phyloP scores from a whole-genome alignment of 1,140 invertebrate genomes.

The Drosophila ogumai region DNA sequence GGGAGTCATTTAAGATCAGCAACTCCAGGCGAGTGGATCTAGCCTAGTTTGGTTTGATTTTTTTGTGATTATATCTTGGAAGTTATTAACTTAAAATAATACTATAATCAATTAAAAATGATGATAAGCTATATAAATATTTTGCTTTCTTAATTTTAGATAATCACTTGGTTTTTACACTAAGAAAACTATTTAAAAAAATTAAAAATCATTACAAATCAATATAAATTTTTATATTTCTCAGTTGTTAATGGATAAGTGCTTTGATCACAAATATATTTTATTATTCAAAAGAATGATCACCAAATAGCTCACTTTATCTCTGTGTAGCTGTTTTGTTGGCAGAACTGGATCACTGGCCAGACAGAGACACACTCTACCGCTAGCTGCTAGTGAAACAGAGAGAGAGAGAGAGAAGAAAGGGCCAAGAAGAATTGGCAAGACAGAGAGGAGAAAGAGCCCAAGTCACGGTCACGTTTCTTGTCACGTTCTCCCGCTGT shows the following conservation, averaged over 20 bases:
- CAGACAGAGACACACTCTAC: constrained; percentile 9
- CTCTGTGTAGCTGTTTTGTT: constrained; percentile 16
- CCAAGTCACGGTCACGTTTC: constrained; percentile 80
- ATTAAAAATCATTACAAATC: not conserved
- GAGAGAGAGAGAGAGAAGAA: not conserved
- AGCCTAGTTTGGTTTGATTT: not conserved
- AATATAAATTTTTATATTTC: not conserved
- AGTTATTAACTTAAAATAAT: not conserved
- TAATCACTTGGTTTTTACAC: not conserved
- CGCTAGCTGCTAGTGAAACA: not conserved
- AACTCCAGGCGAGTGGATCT: not conserved
- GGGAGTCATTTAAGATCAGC: not conserved
- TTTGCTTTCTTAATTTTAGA: not conserved
- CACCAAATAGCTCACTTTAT: not conserved
- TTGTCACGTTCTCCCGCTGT: constrained; percentile 66
- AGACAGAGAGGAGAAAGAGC: constrained; percentile 14
- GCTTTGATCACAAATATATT: not conserved
- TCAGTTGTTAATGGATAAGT: not conserved
- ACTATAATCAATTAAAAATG: not conserved
- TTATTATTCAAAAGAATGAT: not conserved
- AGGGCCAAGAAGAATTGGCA: not conserved
- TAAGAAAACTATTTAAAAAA: not conserved
- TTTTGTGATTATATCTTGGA: not conserved
- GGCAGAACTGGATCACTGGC: constrained; percentile 48
- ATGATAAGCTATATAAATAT: no score